phyloP scores from a whole-genome alignment of 2,797 vertebrate species.

The Cynopterus sphinx region DNA sequence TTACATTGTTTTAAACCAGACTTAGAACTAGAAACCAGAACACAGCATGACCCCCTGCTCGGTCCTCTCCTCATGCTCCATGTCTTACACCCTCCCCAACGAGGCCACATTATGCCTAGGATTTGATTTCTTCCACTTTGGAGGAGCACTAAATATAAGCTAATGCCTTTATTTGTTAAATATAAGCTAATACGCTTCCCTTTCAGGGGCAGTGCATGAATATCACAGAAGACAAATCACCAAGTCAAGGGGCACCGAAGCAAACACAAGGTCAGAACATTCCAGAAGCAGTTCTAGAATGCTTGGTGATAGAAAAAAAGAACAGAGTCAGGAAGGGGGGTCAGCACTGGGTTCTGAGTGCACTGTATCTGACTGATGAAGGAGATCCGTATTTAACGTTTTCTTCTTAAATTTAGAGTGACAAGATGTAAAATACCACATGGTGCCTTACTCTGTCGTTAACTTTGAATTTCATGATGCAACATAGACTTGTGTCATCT shows the following conservation, averaged over 20 bases:
- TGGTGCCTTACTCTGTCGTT: not conserved
- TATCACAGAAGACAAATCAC: not conserved
- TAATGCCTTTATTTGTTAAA: not conserved
- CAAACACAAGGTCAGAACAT: not conserved
- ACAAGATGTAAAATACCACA: not conserved
- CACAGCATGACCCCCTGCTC: not conserved
- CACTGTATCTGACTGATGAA: accelerated
- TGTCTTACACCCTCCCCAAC: accelerated
- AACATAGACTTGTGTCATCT: not conserved
- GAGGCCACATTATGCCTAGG: too few relatives aligned
- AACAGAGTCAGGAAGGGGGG: not conserved
- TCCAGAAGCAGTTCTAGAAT: constrained; percentile 14
- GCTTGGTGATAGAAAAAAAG: not conserved
- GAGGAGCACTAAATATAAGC: accelerated
- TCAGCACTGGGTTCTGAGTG: accelerated
- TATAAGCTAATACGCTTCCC: not conserved
- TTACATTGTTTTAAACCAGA: not conserved
- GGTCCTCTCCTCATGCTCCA: not conserved
- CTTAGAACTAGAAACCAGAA: not conserved
- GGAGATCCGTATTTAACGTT: not conserved
- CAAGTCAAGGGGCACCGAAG: not conserved
- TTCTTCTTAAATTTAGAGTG: not conserved
- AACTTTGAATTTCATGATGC: not conserved
- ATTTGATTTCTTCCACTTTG: not conserved
- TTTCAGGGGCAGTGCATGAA: not conserved